Evolutionary conservation across 2,113 vertebrate genomes (phyloP), one percentile per base, ranked within the genome.

Genomic region (Tetrax tetrax): DNA sequence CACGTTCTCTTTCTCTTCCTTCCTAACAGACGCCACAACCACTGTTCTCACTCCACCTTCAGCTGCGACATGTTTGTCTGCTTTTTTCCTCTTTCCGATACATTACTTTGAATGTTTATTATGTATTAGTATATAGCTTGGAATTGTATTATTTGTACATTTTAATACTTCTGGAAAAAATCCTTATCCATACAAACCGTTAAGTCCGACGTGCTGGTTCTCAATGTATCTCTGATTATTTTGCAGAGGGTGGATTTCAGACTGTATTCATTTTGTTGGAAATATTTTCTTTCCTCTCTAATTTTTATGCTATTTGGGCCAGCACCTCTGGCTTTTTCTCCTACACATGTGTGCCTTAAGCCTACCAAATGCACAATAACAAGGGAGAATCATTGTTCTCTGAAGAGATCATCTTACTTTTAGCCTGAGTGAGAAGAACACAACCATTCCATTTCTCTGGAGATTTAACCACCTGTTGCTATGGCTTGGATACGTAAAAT

Each of bases 51-150:
- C 6, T 65, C 12, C 68, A 21, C 3, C 4, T 3, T 6, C 5
- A 0, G 11, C 7, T 28, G 4, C 38, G 25, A 2, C 27, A 35
- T 4, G 22, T 90, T 2, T 4, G 11, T 60, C 1, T 22, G 0
- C 1, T 38, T 38, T 61, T 20, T 12, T 13, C 3, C 1, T 43
- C 16, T 48, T 4, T 57, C 5, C 0, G 0, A 1, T 50, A 4
- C 2, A 1, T 63, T 56, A 0, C 1, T 38, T 35, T 33, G 3
- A 1, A 6, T 8, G 1, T 21, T 0, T 25, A 2, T 38, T 50
- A 5, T 0, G 43, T 68, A 2, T 0, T 29, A 1, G 0, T 61
- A 14, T 14, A 2, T 5, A 9, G 0, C 1, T 5, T 7, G 2
- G 1, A 7, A 1, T 24, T 51, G 0, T 54, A 2, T 22, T 1